Conservation (phyloP, 2,797 vertebrate genomes). For the Hoplostethus mediterraneus region DNA sequence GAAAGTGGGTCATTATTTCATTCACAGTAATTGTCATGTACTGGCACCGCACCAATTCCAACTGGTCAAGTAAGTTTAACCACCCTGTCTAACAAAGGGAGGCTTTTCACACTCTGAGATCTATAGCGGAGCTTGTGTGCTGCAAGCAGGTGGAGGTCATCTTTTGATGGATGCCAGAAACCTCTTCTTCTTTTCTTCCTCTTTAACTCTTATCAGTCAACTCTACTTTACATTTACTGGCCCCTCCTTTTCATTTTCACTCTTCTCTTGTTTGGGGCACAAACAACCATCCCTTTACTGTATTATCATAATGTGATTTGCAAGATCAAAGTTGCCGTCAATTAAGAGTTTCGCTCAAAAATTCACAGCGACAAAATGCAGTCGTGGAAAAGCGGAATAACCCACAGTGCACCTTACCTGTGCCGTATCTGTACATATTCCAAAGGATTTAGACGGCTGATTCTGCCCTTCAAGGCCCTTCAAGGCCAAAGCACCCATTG, state of each 20-base stretch:
- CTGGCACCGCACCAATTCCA: conserved; percentile 18
- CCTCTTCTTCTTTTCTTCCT: background rate
- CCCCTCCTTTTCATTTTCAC: too few relatives aligned
- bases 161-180: background rate
- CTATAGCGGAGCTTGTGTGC: too few relatives aligned
- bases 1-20: conserved; percentile 18
- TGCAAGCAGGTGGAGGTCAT: background rate
- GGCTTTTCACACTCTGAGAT: background rate
- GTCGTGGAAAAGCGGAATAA: too few relatives aligned
- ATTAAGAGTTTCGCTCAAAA: too few relatives aligned
- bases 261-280: background rate
- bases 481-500: background rate
- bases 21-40: background rate
- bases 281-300: background rate
- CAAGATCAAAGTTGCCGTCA: background rate
- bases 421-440: too few relatives aligned
- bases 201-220: too few relatives aligned
- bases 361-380: too few relatives aligned
- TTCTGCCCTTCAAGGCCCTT: background rate
- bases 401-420: too few relatives aligned
- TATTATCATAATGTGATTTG: background rate
- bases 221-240: too few relatives aligned
- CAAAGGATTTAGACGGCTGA: too few relatives aligned
- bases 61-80: conserved; percentile 2
- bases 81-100: conserved; percentile 10